Base-by-base conservation (phyloP, 2,888 invertebrate species). In the Nebria salina region DNA sequence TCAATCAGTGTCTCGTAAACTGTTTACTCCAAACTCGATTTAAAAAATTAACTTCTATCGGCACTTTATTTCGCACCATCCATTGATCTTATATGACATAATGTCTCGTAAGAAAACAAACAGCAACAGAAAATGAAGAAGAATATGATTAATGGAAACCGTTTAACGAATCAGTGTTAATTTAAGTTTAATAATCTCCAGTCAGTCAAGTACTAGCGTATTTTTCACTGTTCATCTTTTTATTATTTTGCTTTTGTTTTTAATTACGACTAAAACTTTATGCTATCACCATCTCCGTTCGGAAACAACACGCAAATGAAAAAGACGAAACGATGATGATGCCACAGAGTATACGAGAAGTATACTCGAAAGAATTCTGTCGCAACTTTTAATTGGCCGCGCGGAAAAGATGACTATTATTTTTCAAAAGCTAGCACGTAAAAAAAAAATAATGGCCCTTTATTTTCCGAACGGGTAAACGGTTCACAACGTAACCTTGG, bases 111-210 rank as follows among this genome's bases (percentile, higher is more conserved):
- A 64, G 68, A 15, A 41, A 13, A 73, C 13, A 73, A 41, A 41
- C 13, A 73, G 26, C 73, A 73, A 70, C 74, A 79, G 75, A 74
- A 68, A 74, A 79, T 68, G 65, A 54, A 54, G 64, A 42, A 42
- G n/a, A 42, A 75, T 75, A 80, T 80, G 80, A 80, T 80, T 80
- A 75, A 80, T 80, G 80, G 34, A 15, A 68, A 64, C 75, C 75
- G 80, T 80, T 80, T 80, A 80, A 75, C 72, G 75, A 80, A 80
- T 75, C 80, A 72, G 72, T 80, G 80, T 80, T 80, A 80, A 80
- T 80, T 80, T 70, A 75, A 75, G 75, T 75, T 80, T 80, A 80
- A 80, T 80, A 75, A 80, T 79, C 79, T 70, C 26, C 66, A 68
- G 76, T 54, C 70, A 79, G 75, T 34, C 43, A 26, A 73, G 73